Evolutionary conservation across 2,888 invertebrate species (phyloP), one percentile per base, ranked within the genome.

Genomic region (Brachypalpus laphriformis): DNA sequence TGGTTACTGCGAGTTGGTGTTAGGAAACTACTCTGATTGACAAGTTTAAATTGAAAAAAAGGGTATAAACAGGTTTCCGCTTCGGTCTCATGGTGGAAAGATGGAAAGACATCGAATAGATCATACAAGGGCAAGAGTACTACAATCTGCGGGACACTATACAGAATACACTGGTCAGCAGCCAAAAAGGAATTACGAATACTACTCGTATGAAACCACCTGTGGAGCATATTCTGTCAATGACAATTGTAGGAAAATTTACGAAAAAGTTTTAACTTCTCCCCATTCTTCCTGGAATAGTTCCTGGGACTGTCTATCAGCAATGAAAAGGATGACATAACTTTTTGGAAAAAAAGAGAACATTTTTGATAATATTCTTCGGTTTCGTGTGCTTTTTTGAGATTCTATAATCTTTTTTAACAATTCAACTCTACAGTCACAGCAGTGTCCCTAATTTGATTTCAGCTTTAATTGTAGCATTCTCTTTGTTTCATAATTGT

Each of bases 141-240:
- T 7, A 16, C 42, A 1, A 0, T 28, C 7, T 47, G n/a, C 9
- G 34, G 31, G 16, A 34, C 28, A 34, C 34, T 45, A 9, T 16
- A 9, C 34, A 72, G 14, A 47, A 34, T 22, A 34, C 25, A 37
- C 59, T 51, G 20, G 63, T 42, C 56, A 42, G 51, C 51, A 20
- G 51, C 6, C 72, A 18, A 25, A 65, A 65, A 56, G n/a, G 16
- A 25, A 16, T 45, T 7, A 14, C 16, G 51, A 75, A 34, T 14
- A 14, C n/a, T n/a, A n/a, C n/a, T n/a, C n/a, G 40, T 18, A 31
- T 25, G 20, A 66, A 59, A 76, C 57, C 76, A 76, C 59, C 76
- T 76, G 76, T 37, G 66, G 37, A 34, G 28, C 57, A 66, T 65
- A 40, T 76, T 49, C 76, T 76, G 76, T 76, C 76, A 76, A 76